Conservation (phyloP, 2,888 invertebrate genomes). For the Drosophila flavopinicola region DNA sequence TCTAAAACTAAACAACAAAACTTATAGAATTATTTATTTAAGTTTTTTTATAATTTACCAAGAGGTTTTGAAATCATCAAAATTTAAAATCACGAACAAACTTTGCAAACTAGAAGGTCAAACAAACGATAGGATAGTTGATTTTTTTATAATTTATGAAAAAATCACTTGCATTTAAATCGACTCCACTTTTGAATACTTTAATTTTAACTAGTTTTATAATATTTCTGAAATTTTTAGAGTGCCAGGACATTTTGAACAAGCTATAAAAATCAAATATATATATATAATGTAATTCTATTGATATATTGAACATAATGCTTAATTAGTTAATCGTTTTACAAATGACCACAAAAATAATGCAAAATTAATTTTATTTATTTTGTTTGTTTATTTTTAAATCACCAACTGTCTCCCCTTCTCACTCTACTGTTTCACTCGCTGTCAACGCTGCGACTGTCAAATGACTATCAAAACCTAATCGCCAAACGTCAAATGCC, state of each 20-base stretch:
- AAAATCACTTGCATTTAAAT: conserved; percentile 19
- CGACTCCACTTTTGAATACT: conserved; percentile 24
- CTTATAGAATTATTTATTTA: not conserved
- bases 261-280: conserved; percentile 39
- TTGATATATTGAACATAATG: conserved; percentile 46
- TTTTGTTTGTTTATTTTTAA: conserved; percentile 68
- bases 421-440: conserved; percentile 46
- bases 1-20: not conserved
- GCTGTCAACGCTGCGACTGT: conserved; percentile 38
- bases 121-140: not conserved
- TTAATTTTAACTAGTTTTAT: conserved; percentile 60
- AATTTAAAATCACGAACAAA: too few relatives aligned
- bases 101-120: not conserved
- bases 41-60: not conserved
- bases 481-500: conserved; percentile 40
- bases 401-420: conserved; percentile 56
- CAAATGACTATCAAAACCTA: conserved; percentile 24
- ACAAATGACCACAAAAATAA: conserved; percentile 42
- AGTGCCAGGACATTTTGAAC: conserved; percentile 83
- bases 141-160: conserved; percentile 18
- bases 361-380: conserved; percentile 68
- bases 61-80: not conserved
- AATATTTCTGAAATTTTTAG: conserved; percentile 72
- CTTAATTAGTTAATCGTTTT: conserved; percentile 47
- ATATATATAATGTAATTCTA: conserved; percentile 20